Evolutionary conservation across 2,797 vertebrate genomes (phyloP).

Genomic region (Chloroceryle inda): DNA sequence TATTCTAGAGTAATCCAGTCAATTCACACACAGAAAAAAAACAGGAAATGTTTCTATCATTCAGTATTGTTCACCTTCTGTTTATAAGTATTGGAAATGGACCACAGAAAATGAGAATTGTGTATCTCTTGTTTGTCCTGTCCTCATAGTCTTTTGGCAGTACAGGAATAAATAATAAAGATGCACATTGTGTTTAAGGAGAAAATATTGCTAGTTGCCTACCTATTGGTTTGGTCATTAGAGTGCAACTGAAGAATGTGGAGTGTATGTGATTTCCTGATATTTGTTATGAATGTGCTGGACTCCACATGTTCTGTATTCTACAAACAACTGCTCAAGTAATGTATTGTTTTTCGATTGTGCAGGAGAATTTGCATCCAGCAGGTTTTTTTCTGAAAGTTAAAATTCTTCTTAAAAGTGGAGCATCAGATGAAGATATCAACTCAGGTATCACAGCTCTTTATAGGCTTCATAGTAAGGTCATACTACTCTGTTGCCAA

Average conservation of each 20-base stretch:
- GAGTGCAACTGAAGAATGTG: neutral
- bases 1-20: neutral
- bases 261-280: neutral
- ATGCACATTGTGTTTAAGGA: neutral
- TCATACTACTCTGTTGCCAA: neutral
- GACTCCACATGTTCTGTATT: neutral
- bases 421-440: conserved; percentile 82
- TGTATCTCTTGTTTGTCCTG: neutral
- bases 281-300: neutral
- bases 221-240: neutral
- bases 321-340: conserved; percentile 41
- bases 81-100: neutral
- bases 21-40: neutral
- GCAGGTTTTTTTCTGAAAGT: conserved; percentile 90
- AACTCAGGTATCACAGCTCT: conserved; percentile 82
- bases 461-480: neutral
- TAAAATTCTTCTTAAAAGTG: conserved; percentile 87
- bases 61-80: neutral
- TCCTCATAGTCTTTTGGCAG: neutral
- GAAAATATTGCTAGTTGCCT: neutral
- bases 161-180: neutral
- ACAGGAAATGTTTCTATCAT: neutral
- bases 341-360: conserved; percentile 59
- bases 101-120: neutral
- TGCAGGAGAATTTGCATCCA: conserved; percentile 85